Evolutionary conservation across 2,888 invertebrate genomes (phyloP), one percentile per base, ranked within the genome.

Genomic region (Acleris cristana): DNA sequence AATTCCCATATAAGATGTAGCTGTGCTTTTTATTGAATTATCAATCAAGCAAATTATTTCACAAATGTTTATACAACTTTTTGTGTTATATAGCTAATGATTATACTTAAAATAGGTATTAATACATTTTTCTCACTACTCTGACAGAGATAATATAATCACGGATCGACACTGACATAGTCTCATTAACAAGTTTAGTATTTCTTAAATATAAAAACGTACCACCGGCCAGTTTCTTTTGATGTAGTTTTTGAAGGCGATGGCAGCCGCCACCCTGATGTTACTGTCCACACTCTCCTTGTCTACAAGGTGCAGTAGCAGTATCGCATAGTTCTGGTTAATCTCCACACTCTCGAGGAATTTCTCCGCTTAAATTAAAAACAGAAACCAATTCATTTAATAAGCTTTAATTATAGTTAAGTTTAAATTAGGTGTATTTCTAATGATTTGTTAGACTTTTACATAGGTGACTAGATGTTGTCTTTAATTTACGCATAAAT

Each of bases 201-300:
- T 14, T 34, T 10, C 4, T 40, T 40, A 40, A 40, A 40, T 14
- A n/a, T 1, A 55, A 48, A 54, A 48, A 53, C 57, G 18, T 60
- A 63, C 97, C 80, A 96, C 94, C 79, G 95, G 95, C 99, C 99
- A 99, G 88, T 99, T 98, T 63, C 98, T 94, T 87, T 99, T 99
- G 23, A 99, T 95, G 83, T 96, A 99, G 85, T 99, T 99, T 85
- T 99, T 99, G 82, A 99, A 98, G 0, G 97, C 97, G 69, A 99
- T 96, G 12, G 99, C 97, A 23, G 98, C 98, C 7, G 98, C 97
- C 49, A 98, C 94, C 72, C 98, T 93, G 66, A 98, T 96, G 2
- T 96, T 96, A 81, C 96, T 91, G 72, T 97, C 97, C 53, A 96
- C 93, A 72, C 96, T 95, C 54, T 96, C 93, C 77, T 97, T 97